Base-by-base conservation (phyloP, 2,888 invertebrate genomes). In the Ectemnius continuus region DNA sequence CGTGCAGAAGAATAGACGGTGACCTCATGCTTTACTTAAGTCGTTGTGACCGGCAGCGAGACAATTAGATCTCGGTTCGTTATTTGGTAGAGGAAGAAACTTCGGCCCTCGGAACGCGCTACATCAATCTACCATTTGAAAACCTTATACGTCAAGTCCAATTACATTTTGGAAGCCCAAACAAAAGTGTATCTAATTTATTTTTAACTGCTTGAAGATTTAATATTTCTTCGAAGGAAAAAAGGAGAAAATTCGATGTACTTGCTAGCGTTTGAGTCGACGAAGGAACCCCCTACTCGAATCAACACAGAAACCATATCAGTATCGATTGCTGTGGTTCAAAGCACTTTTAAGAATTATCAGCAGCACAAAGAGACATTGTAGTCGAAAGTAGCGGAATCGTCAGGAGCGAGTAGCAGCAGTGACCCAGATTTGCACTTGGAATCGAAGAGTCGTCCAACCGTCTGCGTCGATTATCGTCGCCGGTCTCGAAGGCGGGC, bases 1-100 rank as follows among this genome's bases (percentile, higher is more conserved):
- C 70, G 77, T 6, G 67, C 65, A 78, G 79, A 79, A 78, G 79
- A 86, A 86, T 86, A 88, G 84, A 84, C 78, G 88, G 85, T 88
- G 88, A 88, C 84, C 88, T 88, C 88, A 88, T 87, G 85, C 85
- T 86, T 85, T 85, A 84, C 83, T 87, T 85, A 82, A 88, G 79
- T 73, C 78, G 76, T 81, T 73, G 68, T 78, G 82, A 83, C 84
- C 85, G 82, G 79, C 88, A 86, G 83, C 83, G 84, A 85, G 83
- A 84, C 84, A 85, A 85, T 84, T 85, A 80, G 79, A 82, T 82
- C 84, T 81, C 79, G 79, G 81, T 81, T 82, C 74, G 74, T 78
- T 58, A 58, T 75, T 75, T 77, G 74, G 83, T 73, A 69, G 74
- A 76, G 66, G 63, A 67, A 67, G 68, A 57, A 58, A 18, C 52